Base-by-base conservation (phyloP, 2,888 invertebrate species). In the Conchocele bisecta region DNA sequence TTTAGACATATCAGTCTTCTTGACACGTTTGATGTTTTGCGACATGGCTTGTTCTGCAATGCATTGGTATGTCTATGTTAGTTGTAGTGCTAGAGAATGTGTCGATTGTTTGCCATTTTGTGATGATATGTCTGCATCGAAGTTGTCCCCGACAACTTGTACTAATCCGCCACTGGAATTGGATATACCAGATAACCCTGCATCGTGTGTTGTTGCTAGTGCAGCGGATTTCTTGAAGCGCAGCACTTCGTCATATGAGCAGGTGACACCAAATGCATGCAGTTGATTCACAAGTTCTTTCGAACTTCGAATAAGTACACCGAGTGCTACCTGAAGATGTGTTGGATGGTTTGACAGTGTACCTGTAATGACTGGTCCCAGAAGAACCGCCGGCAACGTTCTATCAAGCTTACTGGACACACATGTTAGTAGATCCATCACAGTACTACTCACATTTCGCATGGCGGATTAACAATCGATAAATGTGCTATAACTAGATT, bases 201-300 rank as follows among this genome's bases (percentile, higher is more conserved):
- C 37, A 20, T 60, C n/a, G 29, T 4, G 17, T 17, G 58, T 57
- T 13, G 63, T 60, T 37, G 63, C 76, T 22, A 35, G 48, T 22
- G 79, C 81, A n/a, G 77, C 72, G 3, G 81, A 82, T 22, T 39
- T 39, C 50, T 79, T 81, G 50, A 81, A 81, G 11, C 75, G 35
- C n/a, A 59, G 26, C n/a, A 79, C 44, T 64, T 81, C 81, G 64
- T 77, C 70, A 70, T 79, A 76, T 35, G n/a, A n/a, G n/a, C n/a
- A n/a, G n/a, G n/a, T n/a, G n/a, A n/a, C n/a, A n/a, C n/a, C n/a
- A n/a, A n/a, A n/a, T n/a, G n/a, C n/a, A n/a, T n/a, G n/a, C n/a
- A n/a, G n/a, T n/a, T n/a, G n/a, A n/a, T n/a, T n/a, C n/a, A n/a
- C n/a, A n/a, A n/a, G n/a, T n/a, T n/a, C n/a, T n/a, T n/a, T n/a